phyloP scores from a whole-genome alignment of 2,797 vertebrate genomes.

The Aldrovandia affinis region DNA sequence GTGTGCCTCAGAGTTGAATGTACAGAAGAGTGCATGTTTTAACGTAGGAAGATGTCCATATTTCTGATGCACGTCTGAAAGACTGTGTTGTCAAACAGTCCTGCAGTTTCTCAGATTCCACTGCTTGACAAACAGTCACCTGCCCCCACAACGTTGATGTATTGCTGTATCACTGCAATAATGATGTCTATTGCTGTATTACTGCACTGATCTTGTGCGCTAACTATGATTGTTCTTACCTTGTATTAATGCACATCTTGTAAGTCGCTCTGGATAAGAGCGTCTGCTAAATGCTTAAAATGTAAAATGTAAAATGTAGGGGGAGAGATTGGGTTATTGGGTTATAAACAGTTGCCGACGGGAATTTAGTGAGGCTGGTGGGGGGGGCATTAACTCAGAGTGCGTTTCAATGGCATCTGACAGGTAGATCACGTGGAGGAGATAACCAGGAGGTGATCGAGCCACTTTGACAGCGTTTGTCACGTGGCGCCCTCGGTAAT shows the following conservation, averaged over 20 bases:
- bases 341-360: neutral
- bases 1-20: neutral
- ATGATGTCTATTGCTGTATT: too few species aligned
- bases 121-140: neutral
- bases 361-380: neutral
- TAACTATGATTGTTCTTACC: slow-evolving; percentile 34
- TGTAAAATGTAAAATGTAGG: too few species aligned
- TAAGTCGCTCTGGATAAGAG: too few species aligned
- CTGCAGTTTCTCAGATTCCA: neutral
- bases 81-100: neutral
- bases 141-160: neutral
- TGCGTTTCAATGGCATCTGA: slow-evolving; percentile 55
- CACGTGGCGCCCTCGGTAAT: slow-evolving; percentile 59
- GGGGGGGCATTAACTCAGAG: neutral
- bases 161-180: too few species aligned
- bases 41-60: neutral
- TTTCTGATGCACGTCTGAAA: neutral
- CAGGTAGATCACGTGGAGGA: slow-evolving; percentile 59
- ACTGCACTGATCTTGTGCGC: too few species aligned
- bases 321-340: slow-evolving; percentile 28
- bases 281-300: too few species aligned
- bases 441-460: slow-evolving; percentile 51
- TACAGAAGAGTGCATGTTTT: slow-evolving; percentile 3
- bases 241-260: slow-evolving; percentile 36
- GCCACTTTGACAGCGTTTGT: slow-evolving; percentile 48